Conservation (phyloP, 2,113 vertebrate genomes). For the Podarcis raffonei region DNA sequence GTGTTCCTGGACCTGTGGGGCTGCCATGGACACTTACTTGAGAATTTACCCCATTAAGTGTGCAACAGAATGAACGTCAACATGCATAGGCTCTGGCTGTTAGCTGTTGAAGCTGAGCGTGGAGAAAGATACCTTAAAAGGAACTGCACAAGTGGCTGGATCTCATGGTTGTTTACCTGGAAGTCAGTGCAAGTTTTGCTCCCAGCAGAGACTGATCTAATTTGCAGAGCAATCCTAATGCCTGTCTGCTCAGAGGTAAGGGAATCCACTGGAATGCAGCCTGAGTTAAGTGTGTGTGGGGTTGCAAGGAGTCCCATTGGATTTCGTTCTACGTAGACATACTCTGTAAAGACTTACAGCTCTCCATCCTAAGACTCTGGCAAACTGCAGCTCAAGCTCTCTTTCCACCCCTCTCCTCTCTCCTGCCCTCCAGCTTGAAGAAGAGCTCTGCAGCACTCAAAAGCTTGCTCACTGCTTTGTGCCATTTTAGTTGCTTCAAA, state of each 20-base stretch:
- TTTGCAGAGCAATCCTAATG: neutral
- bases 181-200: neutral
- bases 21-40: neutral
- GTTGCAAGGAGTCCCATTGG: neutral
- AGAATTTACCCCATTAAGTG: neutral
- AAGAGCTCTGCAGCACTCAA: neutral
- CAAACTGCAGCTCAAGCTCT: neutral
- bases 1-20: neutral
- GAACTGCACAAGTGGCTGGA: too few species aligned
- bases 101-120: neutral
- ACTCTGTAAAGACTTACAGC: neutral
- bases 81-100: neutral
- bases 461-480: neutral
- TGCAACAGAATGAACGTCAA: neutral
- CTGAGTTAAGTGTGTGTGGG: neutral
- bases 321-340: neutral
- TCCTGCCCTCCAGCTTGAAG: neutral
- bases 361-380: neutral
- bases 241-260: neutral
- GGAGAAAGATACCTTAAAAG: neutral
- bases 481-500: neutral
- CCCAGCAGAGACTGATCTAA: neutral
- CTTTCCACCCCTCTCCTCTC: neutral
- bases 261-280: neutral
- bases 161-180: neutral